A percentile compares a stretch with the other conserved stretches of the same genome.
Evolutionary conservation across 2,113 vertebrate genomes (phyloP).

Genomic region (Periophthalmodon schlosseri): DNA sequence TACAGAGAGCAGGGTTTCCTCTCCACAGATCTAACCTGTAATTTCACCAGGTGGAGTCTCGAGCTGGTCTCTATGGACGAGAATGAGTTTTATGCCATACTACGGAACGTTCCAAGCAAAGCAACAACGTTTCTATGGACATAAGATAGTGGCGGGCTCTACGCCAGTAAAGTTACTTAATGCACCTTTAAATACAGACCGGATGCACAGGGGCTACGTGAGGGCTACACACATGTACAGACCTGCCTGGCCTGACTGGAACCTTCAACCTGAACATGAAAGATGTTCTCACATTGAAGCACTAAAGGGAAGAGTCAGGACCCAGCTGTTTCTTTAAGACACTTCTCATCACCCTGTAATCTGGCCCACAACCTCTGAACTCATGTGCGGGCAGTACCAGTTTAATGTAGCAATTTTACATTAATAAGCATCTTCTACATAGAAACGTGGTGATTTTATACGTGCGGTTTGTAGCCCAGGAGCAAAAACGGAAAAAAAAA

Average conservation of each 20-base stretch:
- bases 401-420: constrained; percentile 24
- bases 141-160: no score
- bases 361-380: constrained; percentile 59
- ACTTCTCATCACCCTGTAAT: constrained; percentile 72
- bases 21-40: no score
- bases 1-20: no score
- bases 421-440: constrained; percentile 27
- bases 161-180: no score
- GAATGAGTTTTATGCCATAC: no score
- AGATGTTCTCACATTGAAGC: constrained; percentile 65
- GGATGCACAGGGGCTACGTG: constrained; percentile 36
- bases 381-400: constrained; percentile 22
- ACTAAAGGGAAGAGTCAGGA: constrained; percentile 33
- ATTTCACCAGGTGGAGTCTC: no score
- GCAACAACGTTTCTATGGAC: no score
- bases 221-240: constrained; percentile 51
- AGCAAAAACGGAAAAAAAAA: neutral
- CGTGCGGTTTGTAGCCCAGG: constrained; percentile 3
- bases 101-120: no score
- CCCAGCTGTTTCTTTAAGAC: constrained; percentile 75
- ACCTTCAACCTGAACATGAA: constrained; percentile 74
- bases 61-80: no score
- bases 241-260: constrained; percentile 69
- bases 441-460: constrained; percentile 18
- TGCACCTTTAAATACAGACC: constrained; percentile 10